Base-by-base conservation (phyloP, 2,113 vertebrate species). In the Salvelinus namaycush region DNA sequence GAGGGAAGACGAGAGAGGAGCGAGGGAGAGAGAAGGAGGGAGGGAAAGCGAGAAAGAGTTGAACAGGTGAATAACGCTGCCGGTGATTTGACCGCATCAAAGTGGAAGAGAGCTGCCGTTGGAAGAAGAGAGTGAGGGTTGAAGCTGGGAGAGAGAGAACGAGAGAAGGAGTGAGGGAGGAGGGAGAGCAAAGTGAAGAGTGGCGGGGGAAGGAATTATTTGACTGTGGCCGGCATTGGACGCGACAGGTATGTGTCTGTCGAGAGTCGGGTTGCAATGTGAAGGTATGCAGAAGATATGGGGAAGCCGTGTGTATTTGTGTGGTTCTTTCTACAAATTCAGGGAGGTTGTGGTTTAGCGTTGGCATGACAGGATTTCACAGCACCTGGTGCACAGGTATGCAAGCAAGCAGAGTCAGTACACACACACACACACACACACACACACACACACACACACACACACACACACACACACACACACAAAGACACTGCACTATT, bases 41-140 rank as follows among this genome's bases (percentile, higher is more conserved):
- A 34, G 64, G 70, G 76, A 3, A 66, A 75, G 34, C 68, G 79
- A 31, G 16, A 3, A 75, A 69, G 72, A 84, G 81, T 87, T 79
- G 81, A 80, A 87, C 88, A 89, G 89, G 90, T 90, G 83, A 87
- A 79, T 62, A 3, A 79, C 75, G 83, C 78, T 87, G 51, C 78
- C 73, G 68, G 18, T 68, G 44, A 5, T 57, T 26, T 54, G 71
- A 29, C 72, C 5, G 51, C 9, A 8, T 69, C 62, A 60, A 31
- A 66, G 66, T 48, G 78, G 81, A 18, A 54, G 51, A 54, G 51
- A 54, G 51, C 76, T 8, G 59, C 31, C 49, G 18, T 49, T 27
- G 75, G 68, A 79, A 31, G 70, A 13, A 49, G 73, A 26, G 65
- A 6, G 72, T 24, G 78, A 80, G 78, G 75, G 85, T 78, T 67